These are phyloP conservation scores for Danionella cerebrum DNA, from an alignment of 2,113 vertebrate species.

Conservation along the genomic window DNA sequence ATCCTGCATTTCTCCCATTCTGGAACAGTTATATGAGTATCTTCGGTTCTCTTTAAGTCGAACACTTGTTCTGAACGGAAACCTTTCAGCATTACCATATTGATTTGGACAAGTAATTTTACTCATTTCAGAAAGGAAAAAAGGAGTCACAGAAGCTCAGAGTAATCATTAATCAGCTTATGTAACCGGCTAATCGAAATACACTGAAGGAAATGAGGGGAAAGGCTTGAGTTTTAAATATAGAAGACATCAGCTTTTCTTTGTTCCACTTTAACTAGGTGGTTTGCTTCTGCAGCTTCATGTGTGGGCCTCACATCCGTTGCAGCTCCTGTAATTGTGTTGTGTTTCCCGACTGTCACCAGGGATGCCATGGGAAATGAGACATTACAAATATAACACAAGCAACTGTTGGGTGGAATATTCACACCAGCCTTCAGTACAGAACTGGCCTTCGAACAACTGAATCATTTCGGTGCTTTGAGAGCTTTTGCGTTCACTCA, in stretches of 20 bases:
- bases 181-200: neutral
- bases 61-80: too few species aligned
- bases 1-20: too few species aligned
- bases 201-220: neutral
- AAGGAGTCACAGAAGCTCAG: neutral
- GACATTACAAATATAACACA: neutral
- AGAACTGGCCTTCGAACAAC: neutral
- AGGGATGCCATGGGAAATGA: neutral
- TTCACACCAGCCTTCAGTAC: neutral
- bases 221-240: neutral
- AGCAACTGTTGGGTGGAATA: neutral
- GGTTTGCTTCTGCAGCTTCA: neutral
- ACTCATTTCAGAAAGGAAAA: neutral
- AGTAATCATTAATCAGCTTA: too few species aligned
- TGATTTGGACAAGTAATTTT: neutral
- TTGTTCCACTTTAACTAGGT: neutral
- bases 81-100: too few species aligned
- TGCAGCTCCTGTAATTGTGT: neutral
- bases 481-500: neutral
- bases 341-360: neutral
- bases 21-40: too few species aligned
- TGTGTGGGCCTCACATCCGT: neutral
- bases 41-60: too few species aligned
- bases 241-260: neutral
- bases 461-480: constrained; percentile 1